A percentile compares a stretch with the other conserved stretches of the same genome.
Conservation (phyloP, 2,888 invertebrate genomes). For the Anthrax anthrax region DNA sequence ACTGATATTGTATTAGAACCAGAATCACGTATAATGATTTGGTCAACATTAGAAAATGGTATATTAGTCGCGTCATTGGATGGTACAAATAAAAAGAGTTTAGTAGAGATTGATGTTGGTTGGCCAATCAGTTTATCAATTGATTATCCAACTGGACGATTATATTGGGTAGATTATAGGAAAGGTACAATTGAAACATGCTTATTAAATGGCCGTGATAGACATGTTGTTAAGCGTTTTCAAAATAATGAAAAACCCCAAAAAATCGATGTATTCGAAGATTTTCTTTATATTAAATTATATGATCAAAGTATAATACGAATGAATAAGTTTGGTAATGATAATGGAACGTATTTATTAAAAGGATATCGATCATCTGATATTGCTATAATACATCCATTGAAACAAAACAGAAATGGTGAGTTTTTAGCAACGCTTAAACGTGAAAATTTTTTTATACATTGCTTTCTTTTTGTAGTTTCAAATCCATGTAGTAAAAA, state of each 20-base stretch:
- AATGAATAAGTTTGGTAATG: conserved; percentile 51
- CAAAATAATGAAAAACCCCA: conserved; percentile 45
- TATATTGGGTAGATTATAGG: conserved; percentile 80
- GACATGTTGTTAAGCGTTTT: conserved; percentile 44
- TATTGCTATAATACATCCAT: conserved; percentile 50
- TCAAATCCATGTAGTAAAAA: conserved; percentile 44
- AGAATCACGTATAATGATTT: conserved; percentile 47
- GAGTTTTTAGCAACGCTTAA: too few relatives aligned
- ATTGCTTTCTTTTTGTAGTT: conserved; percentile 22
- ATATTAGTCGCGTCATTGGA: conserved; percentile 53
- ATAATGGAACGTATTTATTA: conserved; percentile 40
- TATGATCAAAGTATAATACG: conserved; percentile 47
- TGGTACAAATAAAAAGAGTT: conserved; percentile 41
- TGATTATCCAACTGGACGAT: conserved; percentile 53
- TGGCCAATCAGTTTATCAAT: conserved; percentile 66
- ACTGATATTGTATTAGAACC: conserved; percentile 57
- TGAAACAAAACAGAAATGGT: conserved; percentile 43
- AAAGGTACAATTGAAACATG: conserved; percentile 55
- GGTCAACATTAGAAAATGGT: conserved; percentile 58
- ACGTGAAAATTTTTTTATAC: too few relatives aligned
- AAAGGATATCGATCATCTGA: conserved; percentile 46
- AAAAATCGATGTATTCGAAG: conserved; percentile 60
- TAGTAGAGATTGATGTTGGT: conserved; percentile 46
- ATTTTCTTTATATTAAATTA: conserved; percentile 50
- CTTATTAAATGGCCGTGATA: conserved; percentile 50